Base-by-base conservation (phyloP, 2,888 invertebrate species). In the Epirrhoe tristata region DNA sequence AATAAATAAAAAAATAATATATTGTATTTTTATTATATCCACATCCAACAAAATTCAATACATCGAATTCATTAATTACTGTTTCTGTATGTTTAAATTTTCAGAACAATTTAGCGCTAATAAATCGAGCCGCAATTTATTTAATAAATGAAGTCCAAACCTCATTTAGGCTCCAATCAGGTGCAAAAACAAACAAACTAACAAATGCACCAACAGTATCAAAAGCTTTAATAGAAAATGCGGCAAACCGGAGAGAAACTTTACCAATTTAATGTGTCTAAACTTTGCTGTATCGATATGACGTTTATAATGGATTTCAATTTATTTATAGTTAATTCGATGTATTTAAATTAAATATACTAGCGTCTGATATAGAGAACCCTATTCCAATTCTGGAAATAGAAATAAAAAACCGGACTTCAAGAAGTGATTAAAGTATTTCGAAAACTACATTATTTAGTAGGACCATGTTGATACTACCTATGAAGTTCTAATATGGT, bases 141-240 rank as follows among this genome's bases (percentile, higher is more conserved):
- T 53, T 50, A 66, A 55, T 58, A 48, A 64, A 63, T 34, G 52
- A 53, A 57, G 17, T 63, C 50, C 43, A 57, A 62, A 63, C 51
- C 54, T 51, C 69, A 66, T 69, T 66, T 59, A 39, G 50, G 14
- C 58, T 68, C 51, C 63, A 62, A 59, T 67, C 67, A 34, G 69
- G 64, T 59, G 62, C 64, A 64, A 64, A 69, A 65, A 70, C 68
- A 69, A 66, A 58, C 67, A 66, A 63, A 62, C 58, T 73, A 69
- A 69, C 63, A 71, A 73, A 70, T 70, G 72, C 70, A 70, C 58
- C 63, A 69, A 63, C 72, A 70, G 53, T 65, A 67, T 66, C 64
- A 68, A 70, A 72, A 74, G 63, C 72, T 71, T 70, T 74, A 72
- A 72, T 72, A 71, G 67, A 74, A 72, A 67, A 69, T 71, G 74